These are phyloP conservation scores for Drosophila fulvimacula DNA, from an alignment of 2,888 invertebrate species.

Conservation along the genomic window DNA sequence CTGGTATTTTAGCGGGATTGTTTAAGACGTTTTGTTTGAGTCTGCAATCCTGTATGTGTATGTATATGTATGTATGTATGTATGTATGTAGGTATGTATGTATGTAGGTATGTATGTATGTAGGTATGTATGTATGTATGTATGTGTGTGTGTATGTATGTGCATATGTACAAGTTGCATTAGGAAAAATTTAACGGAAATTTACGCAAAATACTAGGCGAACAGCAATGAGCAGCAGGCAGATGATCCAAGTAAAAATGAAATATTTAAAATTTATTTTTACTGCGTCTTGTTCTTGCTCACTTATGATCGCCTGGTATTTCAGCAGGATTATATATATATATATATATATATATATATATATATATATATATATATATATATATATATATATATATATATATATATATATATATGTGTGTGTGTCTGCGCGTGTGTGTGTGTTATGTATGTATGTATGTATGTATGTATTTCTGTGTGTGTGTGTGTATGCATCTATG, in stretches of 20 bases:
- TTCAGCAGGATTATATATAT: neutral
- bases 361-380: neutral
- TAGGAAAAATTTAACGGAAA: too few species aligned
- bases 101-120: neutral
- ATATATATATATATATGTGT: neutral
- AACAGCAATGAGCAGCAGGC: neutral
- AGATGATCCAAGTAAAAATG: neutral
- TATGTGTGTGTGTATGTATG: neutral
- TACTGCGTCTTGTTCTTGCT: neutral
- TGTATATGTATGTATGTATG: neutral
- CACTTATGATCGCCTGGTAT: neutral
- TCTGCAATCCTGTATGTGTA: too few species aligned
- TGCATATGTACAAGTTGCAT: too few species aligned
- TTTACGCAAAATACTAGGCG: neutral
- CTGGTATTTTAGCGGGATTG: neutral
- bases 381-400: neutral
- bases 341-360: neutral
- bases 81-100: neutral
- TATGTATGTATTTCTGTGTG: neutral
- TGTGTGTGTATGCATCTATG: neutral
- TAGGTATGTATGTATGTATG: neutral
- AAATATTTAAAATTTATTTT: too few species aligned
- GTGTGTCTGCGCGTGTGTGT: too few species aligned
- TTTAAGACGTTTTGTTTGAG: too few species aligned
- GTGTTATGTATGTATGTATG: neutral